Base-by-base conservation (phyloP, 2,888 invertebrate genomes). In the Apoda limacodes region DNA sequence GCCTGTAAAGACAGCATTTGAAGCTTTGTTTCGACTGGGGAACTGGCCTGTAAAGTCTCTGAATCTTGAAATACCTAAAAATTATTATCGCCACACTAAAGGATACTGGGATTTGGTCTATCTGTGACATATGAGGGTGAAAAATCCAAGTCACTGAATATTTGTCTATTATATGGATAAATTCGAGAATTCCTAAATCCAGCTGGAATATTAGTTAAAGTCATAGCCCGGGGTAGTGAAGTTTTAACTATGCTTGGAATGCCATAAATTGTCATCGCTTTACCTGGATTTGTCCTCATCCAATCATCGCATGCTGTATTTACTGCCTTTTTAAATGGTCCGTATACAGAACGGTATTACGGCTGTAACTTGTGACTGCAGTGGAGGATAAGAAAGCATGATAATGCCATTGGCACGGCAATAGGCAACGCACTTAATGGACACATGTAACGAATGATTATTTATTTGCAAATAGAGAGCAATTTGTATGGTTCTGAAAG, bases 281-380 rank as follows among this genome's bases (percentile, higher is more conserved):
- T 44, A 4, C 39, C 43, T 1, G 40, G 34, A 24, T 42, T 28
- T 12, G 13, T 35, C 3, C 9, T 6, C 22, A 40, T 32, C 42
- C 39, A 46, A 13, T 12, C 27, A 10, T 26, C 24, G 6, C 10
- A 14, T 6, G 36, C 34, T 9, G 2, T 28, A 11, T 37, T 37
- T n/a, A 19, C 21, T 12, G 35, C 37, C 20, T 35, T 44, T 37
- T 46, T 47, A 2, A 46, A 27, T 9, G 46, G 46, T 21, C 44
- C 37, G 39, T 38, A 45, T 3, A 44, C 43, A 9, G 31, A 32
- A 10, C 40, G 13, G 28, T 47, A 44, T 9, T 47, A 21, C 1
- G 44, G 44, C 30, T 54, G 52, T 2, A 53, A 30, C 21, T 45
- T 50, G 36, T 53, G 50, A 0, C 50, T 46, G 28, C 46, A 51